Evolutionary conservation across 2,888 invertebrate genomes (phyloP).

Genomic region (Muschampia plurimacula): DNA sequence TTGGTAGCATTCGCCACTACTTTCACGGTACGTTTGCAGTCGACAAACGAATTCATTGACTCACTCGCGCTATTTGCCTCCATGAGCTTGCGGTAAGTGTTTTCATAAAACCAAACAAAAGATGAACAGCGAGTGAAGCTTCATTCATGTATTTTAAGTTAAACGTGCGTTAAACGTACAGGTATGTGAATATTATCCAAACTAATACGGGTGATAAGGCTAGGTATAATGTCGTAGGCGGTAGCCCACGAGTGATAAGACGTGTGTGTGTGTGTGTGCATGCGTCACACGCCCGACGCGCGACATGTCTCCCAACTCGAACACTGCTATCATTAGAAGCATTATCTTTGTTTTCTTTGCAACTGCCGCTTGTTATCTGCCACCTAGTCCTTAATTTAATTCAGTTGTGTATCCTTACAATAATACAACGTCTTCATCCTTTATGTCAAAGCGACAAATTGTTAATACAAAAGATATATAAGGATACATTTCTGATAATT

Average conservation of each 20-base stretch:
- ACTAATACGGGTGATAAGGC: constrained; percentile 68
- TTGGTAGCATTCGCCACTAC: constrained; percentile 18
- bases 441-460: not conserved
- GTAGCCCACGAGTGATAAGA: constrained; percentile 57
- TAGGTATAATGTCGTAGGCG: constrained; percentile 66
- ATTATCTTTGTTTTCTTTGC: constrained; percentile 75
- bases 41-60: constrained; percentile 39
- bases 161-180: constrained; percentile 57
- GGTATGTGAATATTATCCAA: constrained; percentile 69
- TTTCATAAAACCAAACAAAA: constrained; percentile 44
- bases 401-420: constrained; percentile 49
- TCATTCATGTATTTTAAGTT: constrained; percentile 62
- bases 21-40: constrained; percentile 31
- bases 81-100: constrained; percentile 36
- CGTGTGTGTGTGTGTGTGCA: constrained; percentile 22
- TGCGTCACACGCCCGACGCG: not conserved
- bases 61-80: constrained; percentile 36
- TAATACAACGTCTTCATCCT: constrained; percentile 1
- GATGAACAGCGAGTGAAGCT: constrained; percentile 44
- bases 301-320: constrained; percentile 49
- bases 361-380: constrained; percentile 64
- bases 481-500: too few species aligned
- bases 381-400: constrained; percentile 68
- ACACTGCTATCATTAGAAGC: constrained; percentile 49
- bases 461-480: too few species aligned